Evolutionary conservation across 2,797 vertebrate species (phyloP).

Genomic region (Tapirus indicus): DNA sequence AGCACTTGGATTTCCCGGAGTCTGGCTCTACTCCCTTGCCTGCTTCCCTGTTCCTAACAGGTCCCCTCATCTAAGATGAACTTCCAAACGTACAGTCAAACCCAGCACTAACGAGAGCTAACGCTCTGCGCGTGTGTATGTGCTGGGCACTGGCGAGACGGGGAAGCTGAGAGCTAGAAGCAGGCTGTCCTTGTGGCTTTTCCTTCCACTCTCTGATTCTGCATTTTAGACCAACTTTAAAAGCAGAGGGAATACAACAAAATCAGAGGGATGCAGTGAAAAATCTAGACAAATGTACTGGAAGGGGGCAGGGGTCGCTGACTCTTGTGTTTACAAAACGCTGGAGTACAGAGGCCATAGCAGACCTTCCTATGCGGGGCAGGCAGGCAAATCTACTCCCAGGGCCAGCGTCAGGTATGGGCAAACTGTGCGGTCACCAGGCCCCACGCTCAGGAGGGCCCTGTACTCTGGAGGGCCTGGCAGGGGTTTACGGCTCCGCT

Average conservation of each 20-base stretch:
- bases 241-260: neutral
- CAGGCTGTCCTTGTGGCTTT: neutral
- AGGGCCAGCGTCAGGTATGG: neutral
- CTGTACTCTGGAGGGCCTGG: neutral
- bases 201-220: neutral
- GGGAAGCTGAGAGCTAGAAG: neutral
- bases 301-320: neutral
- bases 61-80: neutral
- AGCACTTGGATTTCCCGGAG: neutral
- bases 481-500: neutral
- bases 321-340: neutral
- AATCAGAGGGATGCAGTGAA: neutral
- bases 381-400: neutral
- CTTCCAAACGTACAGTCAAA: neutral
- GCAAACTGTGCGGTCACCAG: neutral
- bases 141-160: neutral
- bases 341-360: neutral
- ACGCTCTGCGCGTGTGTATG: neutral
- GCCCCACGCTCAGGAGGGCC: neutral
- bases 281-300: neutral
- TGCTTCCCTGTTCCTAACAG: neutral
- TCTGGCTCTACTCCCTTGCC: neutral
- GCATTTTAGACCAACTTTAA: neutral
- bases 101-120: neutral
- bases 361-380: neutral